Conservation (phyloP, 2,888 invertebrate genomes). For the Selenia dentaria region DNA sequence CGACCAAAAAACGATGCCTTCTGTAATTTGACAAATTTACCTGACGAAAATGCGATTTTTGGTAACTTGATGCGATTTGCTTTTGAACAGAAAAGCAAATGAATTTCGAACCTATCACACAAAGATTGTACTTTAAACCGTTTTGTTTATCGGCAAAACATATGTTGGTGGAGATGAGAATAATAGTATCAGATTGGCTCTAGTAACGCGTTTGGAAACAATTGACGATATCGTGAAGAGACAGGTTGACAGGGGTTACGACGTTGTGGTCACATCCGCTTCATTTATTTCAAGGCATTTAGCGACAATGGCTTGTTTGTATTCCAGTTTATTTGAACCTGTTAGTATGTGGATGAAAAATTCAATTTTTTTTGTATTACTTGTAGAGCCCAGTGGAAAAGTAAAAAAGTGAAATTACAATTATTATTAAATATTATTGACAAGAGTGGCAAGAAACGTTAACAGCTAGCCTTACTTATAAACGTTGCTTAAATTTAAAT, state of each 20-base stretch:
- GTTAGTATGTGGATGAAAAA: slow-evolving; percentile 8
- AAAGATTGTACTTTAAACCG: slow-evolving; percentile 1
- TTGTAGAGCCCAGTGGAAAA: too few relatives aligned
- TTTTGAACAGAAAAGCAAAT: slow-evolving; percentile 29
- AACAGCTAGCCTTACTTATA: too few relatives aligned
- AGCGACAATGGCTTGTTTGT: slow-evolving; percentile 37
- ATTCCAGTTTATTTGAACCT: slow-evolving; percentile 5
- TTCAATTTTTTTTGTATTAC: too few relatives aligned
- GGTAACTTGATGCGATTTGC: slow-evolving; percentile 28
- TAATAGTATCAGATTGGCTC: slow-evolving; percentile 72
- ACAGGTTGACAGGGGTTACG: slow-evolving; percentile 65
- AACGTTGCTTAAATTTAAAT: too few relatives aligned
- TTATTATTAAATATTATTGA: too few relatives aligned
- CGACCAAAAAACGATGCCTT: slow-evolving; percentile 73
- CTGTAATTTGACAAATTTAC: slow-evolving; percentile 73
- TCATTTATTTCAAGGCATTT: slow-evolving; percentile 56
- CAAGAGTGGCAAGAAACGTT: too few relatives aligned
- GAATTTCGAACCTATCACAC: slow-evolving; percentile 45
- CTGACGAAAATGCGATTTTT: slow-evolving; percentile 55
- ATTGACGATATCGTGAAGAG: slow-evolving; percentile 60
- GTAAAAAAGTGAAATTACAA: too few relatives aligned
- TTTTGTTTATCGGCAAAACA: slow-evolving; percentile 43
- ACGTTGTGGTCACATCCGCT: slow-evolving; percentile 61
- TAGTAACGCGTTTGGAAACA: slow-evolving; percentile 58
- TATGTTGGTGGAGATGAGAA: slow-evolving; percentile 44